Evolutionary conservation across 2,888 invertebrate species (phyloP).

Genomic region (Macrosoma leucophasiata): DNA sequence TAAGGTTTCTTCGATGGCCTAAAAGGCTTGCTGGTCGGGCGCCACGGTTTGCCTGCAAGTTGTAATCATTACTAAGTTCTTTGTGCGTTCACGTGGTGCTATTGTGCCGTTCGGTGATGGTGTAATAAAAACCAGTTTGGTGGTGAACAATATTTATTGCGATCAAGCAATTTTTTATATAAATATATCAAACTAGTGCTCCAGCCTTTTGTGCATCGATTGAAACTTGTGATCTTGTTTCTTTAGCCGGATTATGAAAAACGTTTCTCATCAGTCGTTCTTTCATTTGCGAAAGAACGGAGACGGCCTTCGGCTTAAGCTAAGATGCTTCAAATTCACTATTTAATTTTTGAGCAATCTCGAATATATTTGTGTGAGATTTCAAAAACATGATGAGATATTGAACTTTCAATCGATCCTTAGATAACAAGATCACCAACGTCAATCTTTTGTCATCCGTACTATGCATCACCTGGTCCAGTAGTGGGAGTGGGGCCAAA

Average conservation of each 20-base stretch:
- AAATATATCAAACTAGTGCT: conserved; percentile 50
- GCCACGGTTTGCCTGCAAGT: conserved; percentile 69
- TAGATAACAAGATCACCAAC: conserved; percentile 57
- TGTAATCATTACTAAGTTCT: conserved; percentile 62
- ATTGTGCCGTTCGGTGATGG: conserved; percentile 67
- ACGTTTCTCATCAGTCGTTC: conserved; percentile 20
- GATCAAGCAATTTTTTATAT: conserved; percentile 53
- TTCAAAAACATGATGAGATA: conserved; percentile 19
- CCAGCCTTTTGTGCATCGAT: conserved; percentile 46
- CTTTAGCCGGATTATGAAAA: conserved; percentile 22
- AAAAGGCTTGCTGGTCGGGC: conserved; percentile 59
- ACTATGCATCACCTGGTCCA: conserved; percentile 70
- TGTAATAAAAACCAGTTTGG: conserved; percentile 72
- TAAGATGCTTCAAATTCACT: conserved; percentile 14
- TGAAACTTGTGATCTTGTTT: conserved; percentile 57
- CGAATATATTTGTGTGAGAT: too few species aligned
- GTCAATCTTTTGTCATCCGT: conserved; percentile 53
- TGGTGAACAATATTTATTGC: conserved; percentile 70
- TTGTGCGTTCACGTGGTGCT: conserved; percentile 39
- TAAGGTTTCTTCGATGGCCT: conserved; percentile 68
- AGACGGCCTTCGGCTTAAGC: conserved; percentile 10
- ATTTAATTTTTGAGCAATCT: too few species aligned
- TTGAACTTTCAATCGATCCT: conserved; percentile 14
- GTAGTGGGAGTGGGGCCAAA: conserved; percentile 50
- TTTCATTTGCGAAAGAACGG: conserved; percentile 23